Conservation (phyloP, 1,140 invertebrate genomes). For the Camponotus pennsylvanicus region DNA sequence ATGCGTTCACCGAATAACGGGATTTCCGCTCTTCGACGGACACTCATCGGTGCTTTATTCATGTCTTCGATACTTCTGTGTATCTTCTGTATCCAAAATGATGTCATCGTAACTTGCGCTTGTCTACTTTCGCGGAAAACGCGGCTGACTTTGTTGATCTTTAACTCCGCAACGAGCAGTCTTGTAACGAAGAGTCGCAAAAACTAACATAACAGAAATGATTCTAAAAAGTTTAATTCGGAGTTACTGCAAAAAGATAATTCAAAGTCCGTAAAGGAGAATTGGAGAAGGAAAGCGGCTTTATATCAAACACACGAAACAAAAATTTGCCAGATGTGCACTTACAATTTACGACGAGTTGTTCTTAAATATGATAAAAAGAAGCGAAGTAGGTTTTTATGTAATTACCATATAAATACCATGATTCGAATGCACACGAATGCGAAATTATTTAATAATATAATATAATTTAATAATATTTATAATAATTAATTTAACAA, state of each 20-base stretch:
- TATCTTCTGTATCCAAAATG: not conserved
- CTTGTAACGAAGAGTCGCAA: constrained; percentile 19
- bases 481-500: too few relatives aligned
- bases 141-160: not conserved
- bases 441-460: too few relatives aligned
- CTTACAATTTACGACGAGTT: not conserved
- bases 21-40: constrained; percentile 13
- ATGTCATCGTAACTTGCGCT: constrained; percentile 18
- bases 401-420: not conserved
- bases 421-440: not conserved
- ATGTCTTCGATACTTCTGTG: constrained; percentile 7
- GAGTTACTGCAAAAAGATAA: not conserved
- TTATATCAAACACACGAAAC: not conserved
- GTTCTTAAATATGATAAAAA: constrained; percentile 1
- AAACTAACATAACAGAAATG: constrained; percentile 15
- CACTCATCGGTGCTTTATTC: constrained; percentile 18
- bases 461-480: too few relatives aligned
- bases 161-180: not conserved
- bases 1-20: too few relatives aligned
- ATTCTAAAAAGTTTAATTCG: constrained; percentile 15
- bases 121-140: not conserved
- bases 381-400: not conserved
- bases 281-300: not conserved
- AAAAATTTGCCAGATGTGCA: not conserved
- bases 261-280: not conserved